These are phyloP conservation scores for Lethenteron camtschaticum DNA, from an alignment of 2,113 vertebrate species.

Conservation along the genomic window DNA sequence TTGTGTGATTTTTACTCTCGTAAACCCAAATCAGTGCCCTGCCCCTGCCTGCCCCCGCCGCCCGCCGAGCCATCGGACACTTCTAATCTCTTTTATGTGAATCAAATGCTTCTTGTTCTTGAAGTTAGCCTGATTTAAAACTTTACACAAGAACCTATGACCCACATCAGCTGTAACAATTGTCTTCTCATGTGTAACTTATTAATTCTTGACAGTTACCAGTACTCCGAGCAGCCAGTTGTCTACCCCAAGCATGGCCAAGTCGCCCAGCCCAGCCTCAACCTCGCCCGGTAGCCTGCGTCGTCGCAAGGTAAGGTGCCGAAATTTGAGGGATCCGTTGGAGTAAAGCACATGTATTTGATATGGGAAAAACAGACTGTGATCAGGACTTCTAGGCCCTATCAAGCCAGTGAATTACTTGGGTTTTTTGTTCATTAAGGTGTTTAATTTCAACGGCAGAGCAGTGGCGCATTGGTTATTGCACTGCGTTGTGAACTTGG, in stretches of 20 bases:
- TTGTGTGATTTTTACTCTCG: too few species aligned
- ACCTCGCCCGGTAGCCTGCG: conserved; percentile 53
- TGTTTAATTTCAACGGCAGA: too few species aligned
- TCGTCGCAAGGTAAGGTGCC: conserved; percentile 44
- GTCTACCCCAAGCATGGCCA: conserved; percentile 60
- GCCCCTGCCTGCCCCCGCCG: neutral
- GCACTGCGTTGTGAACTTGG: too few species aligned
- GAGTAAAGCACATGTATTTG: too few species aligned
- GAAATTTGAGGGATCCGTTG: too few species aligned
- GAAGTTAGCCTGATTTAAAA: neutral
- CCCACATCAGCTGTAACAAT: conserved; percentile 3
- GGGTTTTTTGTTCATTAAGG: too few species aligned
- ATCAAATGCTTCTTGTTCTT: neutral
- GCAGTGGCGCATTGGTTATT: too few species aligned
- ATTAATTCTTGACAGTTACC: conserved; percentile 36
- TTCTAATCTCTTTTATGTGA: too few species aligned
- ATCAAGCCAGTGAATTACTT: too few species aligned
- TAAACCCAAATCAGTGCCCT: neutral
- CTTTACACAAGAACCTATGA: conserved; percentile 7
- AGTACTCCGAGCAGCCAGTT: conserved; percentile 58
- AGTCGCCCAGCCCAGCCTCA: conserved; percentile 77
- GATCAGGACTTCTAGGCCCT: too few species aligned
- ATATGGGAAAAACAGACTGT: too few species aligned
- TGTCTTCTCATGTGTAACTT: conserved; percentile 12
- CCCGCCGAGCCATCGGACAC: neutral